Evolutionary conservation across 2,797 vertebrate species (phyloP).

Genomic region (Glyptemys insculpta): DNA sequence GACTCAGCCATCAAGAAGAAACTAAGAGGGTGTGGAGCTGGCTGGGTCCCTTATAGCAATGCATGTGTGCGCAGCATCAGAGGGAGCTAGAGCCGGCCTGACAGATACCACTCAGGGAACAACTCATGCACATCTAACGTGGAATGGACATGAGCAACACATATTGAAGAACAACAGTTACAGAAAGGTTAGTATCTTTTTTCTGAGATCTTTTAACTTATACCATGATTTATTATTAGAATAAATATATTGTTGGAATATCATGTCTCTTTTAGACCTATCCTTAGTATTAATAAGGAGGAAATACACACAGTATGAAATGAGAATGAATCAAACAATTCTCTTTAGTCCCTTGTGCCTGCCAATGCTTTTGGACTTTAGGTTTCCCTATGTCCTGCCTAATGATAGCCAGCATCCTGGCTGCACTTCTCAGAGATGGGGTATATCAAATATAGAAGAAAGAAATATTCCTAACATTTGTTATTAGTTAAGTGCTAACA

Average conservation of each 20-base stretch:
- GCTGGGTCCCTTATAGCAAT: too few species aligned
- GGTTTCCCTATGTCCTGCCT: not conserved
- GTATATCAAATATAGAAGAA: not conserved
- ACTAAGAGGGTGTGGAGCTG: too few species aligned
- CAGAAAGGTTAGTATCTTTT: not conserved
- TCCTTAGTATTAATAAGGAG: not conserved
- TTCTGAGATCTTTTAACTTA: not conserved
- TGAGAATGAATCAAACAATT: not conserved
- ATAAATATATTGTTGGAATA: fast-evolving
- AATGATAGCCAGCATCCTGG: not conserved
- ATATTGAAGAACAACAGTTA: too few species aligned
- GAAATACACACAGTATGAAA: not conserved
- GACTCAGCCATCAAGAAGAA: too few species aligned
- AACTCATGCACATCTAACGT: too few species aligned
- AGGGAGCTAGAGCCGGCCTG: too few species aligned
- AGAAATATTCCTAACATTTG: not conserved
- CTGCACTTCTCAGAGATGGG: not conserved
- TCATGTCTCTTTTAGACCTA: not conserved
- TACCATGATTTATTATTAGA: not conserved
- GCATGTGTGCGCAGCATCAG: too few species aligned
- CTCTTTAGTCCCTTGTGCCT: not conserved
- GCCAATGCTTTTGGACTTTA: not conserved
- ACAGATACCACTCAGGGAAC: too few species aligned
- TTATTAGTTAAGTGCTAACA: not conserved
- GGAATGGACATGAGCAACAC: too few species aligned